phyloP scores from a whole-genome alignment of 2,113 vertebrate species.

The Marmota flaviventris region DNA sequence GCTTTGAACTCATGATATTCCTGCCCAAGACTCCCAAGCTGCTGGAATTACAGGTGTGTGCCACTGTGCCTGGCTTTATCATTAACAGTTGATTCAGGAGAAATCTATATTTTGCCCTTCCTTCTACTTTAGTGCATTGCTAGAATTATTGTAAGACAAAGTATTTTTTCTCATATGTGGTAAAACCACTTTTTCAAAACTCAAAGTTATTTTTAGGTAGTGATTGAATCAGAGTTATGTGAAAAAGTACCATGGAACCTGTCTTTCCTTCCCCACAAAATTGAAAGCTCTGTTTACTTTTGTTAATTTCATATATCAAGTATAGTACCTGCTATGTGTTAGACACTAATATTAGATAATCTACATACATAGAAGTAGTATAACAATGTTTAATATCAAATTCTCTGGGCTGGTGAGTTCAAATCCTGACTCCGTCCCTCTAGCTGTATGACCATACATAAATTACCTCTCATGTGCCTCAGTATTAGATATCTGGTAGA shows the following conservation, averaged over 20 bases:
- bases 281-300: neutral
- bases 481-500: neutral
- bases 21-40: no score
- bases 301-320: slow-evolving; percentile 29
- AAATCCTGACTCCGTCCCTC: neutral
- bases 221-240: neutral
- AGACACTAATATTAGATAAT: neutral
- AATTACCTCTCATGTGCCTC: neutral
- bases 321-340: neutral
- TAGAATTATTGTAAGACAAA: slow-evolving; percentile 49
- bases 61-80: no score
- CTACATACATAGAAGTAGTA: slow-evolving; percentile 8
- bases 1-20: no score
- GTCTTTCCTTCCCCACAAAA: neutral
- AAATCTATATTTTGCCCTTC: slow-evolving; percentile 60
- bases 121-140: neutral
- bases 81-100: neutral
- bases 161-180: neutral
- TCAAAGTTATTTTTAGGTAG: slow-evolving; percentile 32
- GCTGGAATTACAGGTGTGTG: no score
- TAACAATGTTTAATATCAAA: neutral
- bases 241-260: neutral
- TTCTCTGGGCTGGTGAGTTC: neutral
- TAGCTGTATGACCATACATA: neutral
- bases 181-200: slow-evolving; percentile 15